phyloP scores from a whole-genome alignment of 2,113 vertebrate genomes.

The Phalacrocorax aristotelis region DNA sequence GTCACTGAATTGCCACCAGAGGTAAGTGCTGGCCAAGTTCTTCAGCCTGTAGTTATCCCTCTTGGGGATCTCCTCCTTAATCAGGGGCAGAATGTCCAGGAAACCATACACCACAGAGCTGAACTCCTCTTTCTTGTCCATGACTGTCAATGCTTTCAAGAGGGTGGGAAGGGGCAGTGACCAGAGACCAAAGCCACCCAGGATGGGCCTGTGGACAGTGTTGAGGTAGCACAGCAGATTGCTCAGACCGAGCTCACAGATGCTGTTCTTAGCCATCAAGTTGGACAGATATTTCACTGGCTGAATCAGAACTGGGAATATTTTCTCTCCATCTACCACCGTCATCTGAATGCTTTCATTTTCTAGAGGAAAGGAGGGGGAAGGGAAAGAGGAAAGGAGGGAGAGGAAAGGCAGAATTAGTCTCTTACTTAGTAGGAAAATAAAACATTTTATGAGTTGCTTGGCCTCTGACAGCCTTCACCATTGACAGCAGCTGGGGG shows the following conservation, averaged over 20 bases:
- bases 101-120: neutral
- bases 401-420: neutral
- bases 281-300: neutral
- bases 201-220: neutral
- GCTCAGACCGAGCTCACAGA: neutral
- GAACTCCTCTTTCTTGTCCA: constrained; percentile 22
- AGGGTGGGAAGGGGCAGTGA: constrained; percentile 8
- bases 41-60: constrained; percentile 33
- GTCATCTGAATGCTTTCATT: constrained; percentile 38
- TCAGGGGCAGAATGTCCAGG: constrained; percentile 35
- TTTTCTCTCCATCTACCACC: neutral
- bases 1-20: neutral
- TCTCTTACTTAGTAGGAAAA: neutral
- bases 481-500: neutral
- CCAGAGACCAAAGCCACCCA: constrained; percentile 52
- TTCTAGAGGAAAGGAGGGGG: neutral
- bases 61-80: neutral
- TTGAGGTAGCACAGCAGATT: constrained; percentile 19
- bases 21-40: constrained; percentile 24
- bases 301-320: neutral
- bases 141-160: neutral
- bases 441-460: neutral
- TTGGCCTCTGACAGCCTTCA: neutral
- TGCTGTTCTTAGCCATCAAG: neutral
- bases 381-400: neutral